Base-by-base conservation (phyloP, 2,113 vertebrate genomes). In the Scomber japonicus region DNA sequence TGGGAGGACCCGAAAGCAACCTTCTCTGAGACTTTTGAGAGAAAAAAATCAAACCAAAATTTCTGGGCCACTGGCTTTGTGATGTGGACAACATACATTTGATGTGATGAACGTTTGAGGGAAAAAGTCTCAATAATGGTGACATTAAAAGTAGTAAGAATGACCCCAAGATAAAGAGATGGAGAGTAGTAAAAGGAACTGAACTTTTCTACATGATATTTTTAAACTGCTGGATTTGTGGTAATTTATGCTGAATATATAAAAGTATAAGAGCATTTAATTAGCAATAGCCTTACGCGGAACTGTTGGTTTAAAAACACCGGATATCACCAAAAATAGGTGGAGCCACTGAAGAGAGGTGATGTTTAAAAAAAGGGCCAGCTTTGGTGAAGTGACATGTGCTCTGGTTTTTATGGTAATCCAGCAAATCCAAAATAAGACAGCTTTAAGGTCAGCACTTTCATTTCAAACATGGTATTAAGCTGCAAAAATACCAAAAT, bases 401-500 rank as follows among this genome's bases (percentile, higher is more conserved):
- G 80, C 72, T 14, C 81, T 87, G 87, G 77, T 80, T 91, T 91
- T 88, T 80, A 87, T 82, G 82, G 89, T 81, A 78, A 79, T 88
- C 69, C 85, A 70, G 61, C 79, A 77, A 89, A 81, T 84, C 88
- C 83, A 89, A 91, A 92, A 88, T 82, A 85, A 81, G 82, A 75
- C n/a, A 1, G 63, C 70, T 73, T 83, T 85, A 71, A 89, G 81
- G 83, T 92, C 83, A 90, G 87, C 85, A 87, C 57, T 91, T 92
- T 82, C 70, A 76, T 81, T 84, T 84, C 84, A 91, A 94, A 83
- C 88, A 81, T 91, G 73, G 83, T 16, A 93, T 93, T 93, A 89
- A 88, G 70, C 75, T 91, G 81, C 87, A 90, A 90, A 90, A 91
- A 90, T 89, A 90, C 77, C 79, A 62, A 80, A 89, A 59, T 82